These are phyloP conservation scores for Oenanthe melanoleuca DNA, from an alignment of 2,113 vertebrate species.

Conservation along the genomic window DNA sequence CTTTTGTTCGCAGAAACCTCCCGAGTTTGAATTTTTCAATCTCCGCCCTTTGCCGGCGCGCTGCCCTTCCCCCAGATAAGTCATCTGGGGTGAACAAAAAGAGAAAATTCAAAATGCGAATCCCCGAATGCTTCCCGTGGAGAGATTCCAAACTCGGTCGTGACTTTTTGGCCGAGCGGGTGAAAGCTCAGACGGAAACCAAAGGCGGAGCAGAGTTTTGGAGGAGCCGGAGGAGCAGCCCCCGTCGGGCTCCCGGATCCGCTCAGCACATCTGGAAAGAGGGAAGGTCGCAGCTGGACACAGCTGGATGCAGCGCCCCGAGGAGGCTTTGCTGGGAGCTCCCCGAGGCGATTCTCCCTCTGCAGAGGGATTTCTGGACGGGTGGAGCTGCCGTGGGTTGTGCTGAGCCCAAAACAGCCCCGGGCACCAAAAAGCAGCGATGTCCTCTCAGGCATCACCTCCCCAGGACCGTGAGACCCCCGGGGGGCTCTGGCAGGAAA, in stretches of 20 bases:
- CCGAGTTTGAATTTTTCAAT: neutral
- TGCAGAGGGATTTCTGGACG: rapidly evolving
- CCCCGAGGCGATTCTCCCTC: rapidly evolving
- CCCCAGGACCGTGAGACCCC: rapidly evolving
- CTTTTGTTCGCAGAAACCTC: slow-evolving; percentile 11
- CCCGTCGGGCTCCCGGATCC: neutral
- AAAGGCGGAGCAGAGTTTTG: neutral
- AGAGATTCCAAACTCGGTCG: neutral
- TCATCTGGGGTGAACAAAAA: neutral
- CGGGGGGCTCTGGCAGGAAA: rapidly evolving
- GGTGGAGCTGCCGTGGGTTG: rapidly evolving
- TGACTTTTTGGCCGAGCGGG: neutral
- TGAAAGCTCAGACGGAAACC: neutral
- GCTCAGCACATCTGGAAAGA: neutral
- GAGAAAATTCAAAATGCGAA: neutral
- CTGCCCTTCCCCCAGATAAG: neutral
- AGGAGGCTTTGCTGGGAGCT: rapidly evolving
- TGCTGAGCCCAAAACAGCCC: neutral
- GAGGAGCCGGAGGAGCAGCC: neutral
- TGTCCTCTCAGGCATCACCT: neutral
- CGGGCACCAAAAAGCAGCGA: rapidly evolving
- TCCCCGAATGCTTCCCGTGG: neutral
- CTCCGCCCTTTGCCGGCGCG: neutral
- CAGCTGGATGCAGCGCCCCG: neutral
- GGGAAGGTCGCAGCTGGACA: neutral